Conservation (phyloP, 2,888 invertebrate genomes). For the Cheilosia impressa region DNA sequence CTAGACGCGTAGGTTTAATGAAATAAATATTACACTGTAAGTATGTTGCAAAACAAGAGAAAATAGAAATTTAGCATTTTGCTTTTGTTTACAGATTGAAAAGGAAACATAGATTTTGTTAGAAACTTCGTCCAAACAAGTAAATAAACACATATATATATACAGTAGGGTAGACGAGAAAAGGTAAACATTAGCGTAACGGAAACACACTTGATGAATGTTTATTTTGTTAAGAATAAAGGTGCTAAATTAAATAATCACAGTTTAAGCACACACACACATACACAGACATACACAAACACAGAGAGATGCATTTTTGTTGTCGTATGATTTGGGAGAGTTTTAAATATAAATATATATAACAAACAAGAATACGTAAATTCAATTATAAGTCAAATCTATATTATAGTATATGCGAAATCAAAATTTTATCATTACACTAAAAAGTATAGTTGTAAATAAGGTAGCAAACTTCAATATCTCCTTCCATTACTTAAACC, state of each 20-base stretch:
- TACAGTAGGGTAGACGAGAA: conserved; percentile 14
- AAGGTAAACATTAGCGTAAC: conserved; percentile 33
- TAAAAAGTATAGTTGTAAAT: conserved; percentile 61
- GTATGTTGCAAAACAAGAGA: conserved; percentile 32
- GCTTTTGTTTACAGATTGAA: conserved; percentile 43
- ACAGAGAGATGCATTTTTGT: conserved; percentile 40
- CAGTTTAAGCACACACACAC: conserved; percentile 45
- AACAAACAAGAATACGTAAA: conserved; percentile 64
- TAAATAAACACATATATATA: conserved; percentile 19
- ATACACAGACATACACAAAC: background rate
- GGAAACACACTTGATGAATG: conserved; percentile 31
- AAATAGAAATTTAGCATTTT: conserved; percentile 2
- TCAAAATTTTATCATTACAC: conserved; percentile 71
- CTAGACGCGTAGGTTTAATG: conserved; percentile 53
- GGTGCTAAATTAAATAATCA: conserved; percentile 69
- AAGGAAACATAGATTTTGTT: conserved; percentile 46
- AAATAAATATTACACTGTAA: conserved; percentile 61
- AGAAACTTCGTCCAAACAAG: conserved; percentile 71
- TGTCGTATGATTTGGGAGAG: conserved; percentile 46
- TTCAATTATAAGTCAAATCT: conserved; percentile 69
- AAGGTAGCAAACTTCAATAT: conserved; percentile 62
- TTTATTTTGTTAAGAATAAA: conserved; percentile 54
- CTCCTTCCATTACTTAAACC: conserved; percentile 74
- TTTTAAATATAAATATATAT: conserved; percentile 15
- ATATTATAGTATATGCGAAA: conserved; percentile 57